These are phyloP conservation scores for Dendropsophus ebraccatus DNA, from an alignment of 2,113 vertebrate species.

Conservation along the genomic window DNA sequence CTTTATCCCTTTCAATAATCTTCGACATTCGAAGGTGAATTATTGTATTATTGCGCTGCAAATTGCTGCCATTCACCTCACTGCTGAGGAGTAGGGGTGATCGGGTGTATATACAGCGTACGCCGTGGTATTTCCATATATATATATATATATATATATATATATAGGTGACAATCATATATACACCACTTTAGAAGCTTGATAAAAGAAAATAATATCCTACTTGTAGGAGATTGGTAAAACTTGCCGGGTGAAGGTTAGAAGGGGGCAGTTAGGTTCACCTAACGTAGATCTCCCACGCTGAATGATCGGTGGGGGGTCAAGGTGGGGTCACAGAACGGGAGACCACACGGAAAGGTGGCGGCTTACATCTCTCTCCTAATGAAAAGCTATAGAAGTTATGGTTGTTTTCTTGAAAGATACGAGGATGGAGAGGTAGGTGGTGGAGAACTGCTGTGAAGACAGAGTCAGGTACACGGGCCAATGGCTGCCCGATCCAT, in stretches of 20 bases:
- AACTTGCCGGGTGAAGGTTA: background rate
- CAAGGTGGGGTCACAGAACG: too few relatives aligned
- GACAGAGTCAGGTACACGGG: too few relatives aligned
- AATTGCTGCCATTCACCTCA: background rate
- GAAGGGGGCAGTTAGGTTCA: too few relatives aligned
- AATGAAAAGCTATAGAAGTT: too few relatives aligned
- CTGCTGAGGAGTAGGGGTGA: background rate
- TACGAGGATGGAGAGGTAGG: too few relatives aligned
- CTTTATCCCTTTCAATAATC: background rate
- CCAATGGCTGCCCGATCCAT: too few relatives aligned
- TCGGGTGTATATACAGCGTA: background rate
- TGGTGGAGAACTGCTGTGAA: too few relatives aligned
- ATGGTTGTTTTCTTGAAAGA: too few relatives aligned
- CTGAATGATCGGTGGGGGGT: too few relatives aligned
- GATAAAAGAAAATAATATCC: background rate
- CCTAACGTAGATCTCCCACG: too few relatives aligned
- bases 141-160: background rate
- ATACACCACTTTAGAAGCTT: background rate
- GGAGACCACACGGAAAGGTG: too few relatives aligned
- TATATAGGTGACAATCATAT: background rate
- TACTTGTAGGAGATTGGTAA: background rate
- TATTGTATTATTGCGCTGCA: constrained; percentile 16
- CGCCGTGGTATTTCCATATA: background rate
- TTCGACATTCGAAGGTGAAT: background rate
- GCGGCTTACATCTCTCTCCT: too few relatives aligned